Evolutionary conservation across 2,113 vertebrate genomes (phyloP).

Genomic region (Marmota monax): DNA sequence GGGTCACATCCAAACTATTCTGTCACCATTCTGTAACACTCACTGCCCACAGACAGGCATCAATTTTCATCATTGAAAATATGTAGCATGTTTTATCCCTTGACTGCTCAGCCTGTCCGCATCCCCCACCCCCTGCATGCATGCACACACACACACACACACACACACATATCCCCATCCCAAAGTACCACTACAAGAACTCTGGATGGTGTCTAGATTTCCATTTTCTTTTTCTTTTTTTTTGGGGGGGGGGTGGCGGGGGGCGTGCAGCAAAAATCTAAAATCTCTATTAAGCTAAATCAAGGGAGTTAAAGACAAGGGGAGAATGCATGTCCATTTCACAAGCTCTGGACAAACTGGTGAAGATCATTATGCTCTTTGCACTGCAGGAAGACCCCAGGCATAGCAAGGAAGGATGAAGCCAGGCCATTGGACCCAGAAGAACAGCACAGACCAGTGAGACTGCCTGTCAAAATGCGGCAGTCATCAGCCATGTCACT

Average conservation of each 20-base stretch:
- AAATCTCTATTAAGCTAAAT: slow-evolving; percentile 22
- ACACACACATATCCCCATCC: too few species aligned
- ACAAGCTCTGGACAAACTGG: background rate
- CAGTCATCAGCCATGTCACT: background rate
- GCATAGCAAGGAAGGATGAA: background rate
- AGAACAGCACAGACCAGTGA: background rate
- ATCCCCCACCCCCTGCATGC: background rate
- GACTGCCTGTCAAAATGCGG: background rate
- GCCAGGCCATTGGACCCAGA: background rate
- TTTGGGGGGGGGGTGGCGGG: too few species aligned
- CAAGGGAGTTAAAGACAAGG: background rate
- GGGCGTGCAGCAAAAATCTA: background rate
- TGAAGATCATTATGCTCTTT: background rate
- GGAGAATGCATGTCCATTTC: background rate
- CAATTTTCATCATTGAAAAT: background rate
- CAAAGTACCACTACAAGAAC: background rate
- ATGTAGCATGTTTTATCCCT: background rate
- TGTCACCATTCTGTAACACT: background rate
- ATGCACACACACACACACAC: too few species aligned
- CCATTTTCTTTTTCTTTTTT: too few species aligned
- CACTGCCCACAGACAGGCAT: background rate
- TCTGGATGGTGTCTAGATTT: too few species aligned
- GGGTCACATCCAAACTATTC: background rate
- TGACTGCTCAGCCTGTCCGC: background rate
- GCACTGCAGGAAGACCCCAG: background rate